Conservation (phyloP, 1,140 invertebrate species). For the Coptotermes formosanus region DNA sequence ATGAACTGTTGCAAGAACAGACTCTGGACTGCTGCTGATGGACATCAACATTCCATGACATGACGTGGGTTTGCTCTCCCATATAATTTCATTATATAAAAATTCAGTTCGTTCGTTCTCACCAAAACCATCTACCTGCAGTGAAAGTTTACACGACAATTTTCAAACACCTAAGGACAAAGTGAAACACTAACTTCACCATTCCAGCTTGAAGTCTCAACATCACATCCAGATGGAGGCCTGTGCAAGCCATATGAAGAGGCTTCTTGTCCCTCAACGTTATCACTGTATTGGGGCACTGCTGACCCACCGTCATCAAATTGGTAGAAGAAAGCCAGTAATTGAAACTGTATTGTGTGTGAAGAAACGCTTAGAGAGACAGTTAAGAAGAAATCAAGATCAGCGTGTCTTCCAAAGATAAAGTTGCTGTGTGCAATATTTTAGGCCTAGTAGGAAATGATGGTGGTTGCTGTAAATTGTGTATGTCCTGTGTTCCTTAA, state of each 20-base stretch:
- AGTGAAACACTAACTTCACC: constrained; percentile 28
- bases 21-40: constrained; percentile 19
- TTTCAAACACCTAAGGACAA: constrained; percentile 25
- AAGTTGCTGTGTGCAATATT: constrained; percentile 26
- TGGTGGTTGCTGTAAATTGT: constrained; percentile 8
- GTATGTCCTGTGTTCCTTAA: background rate
- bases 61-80: constrained; percentile 2
- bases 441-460: constrained; percentile 26
- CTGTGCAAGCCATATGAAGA: constrained; percentile 19
- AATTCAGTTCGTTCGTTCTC: background rate
- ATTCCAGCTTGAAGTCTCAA: constrained; percentile 11
- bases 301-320: constrained; percentile 11
- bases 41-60: constrained; percentile 24
- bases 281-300: background rate
- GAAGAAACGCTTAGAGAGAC: background rate
- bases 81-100: background rate
- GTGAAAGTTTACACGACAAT: constrained; percentile 22
- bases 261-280: constrained; percentile 18
- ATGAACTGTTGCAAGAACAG: background rate
- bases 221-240: constrained; percentile 1
- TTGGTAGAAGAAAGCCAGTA: constrained; percentile 23
- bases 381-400: constrained; percentile 9
- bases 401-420: constrained; percentile 24
- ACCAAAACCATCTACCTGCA: background rate
- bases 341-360: constrained; percentile 6